Conservation (phyloP, 2,797 vertebrate genomes). For the Gambelia wislizenii region DNA sequence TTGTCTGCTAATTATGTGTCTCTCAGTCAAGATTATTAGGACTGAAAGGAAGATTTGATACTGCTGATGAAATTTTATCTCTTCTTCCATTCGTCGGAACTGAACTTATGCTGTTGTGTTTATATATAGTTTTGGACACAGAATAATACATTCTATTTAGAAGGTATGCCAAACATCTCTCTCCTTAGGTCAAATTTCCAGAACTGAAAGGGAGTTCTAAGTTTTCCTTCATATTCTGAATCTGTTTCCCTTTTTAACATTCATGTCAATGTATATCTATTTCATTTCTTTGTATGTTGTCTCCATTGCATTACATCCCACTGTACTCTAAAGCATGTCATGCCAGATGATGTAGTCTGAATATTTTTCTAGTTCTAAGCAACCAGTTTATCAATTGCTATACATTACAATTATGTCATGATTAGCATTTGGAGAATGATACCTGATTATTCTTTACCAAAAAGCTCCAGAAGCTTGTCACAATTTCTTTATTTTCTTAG, state of each 20-base stretch:
- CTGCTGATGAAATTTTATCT: conserved; percentile 1
- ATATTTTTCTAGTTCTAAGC: neutral
- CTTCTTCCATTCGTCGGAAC: neutral
- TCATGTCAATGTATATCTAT: conserved; percentile 62
- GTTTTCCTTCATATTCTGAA: conserved; percentile 51
- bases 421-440: conserved; percentile 32
- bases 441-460: conserved; percentile 18
- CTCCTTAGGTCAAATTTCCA: conserved; percentile 13
- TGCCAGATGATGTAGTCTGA: neutral
- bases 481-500: conserved; percentile 3
- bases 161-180: conserved; percentile 13
- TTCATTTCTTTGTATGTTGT: conserved; percentile 63
- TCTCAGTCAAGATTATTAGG: neutral
- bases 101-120: neutral
- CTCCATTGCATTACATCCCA: conserved; percentile 52
- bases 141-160: conserved; percentile 11
- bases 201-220: neutral
- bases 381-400: neutral
- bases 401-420: conserved; percentile 5
- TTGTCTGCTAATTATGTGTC: conserved; percentile 8
- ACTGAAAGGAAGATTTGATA: neutral
- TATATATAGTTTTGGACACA: conserved; percentile 2
- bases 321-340: conserved; percentile 23
- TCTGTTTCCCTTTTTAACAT: conserved; percentile 46
- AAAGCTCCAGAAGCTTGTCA: conserved; percentile 20